Conservation (phyloP, 2,797 vertebrate species). For the Semaprochilodus insignis region DNA sequence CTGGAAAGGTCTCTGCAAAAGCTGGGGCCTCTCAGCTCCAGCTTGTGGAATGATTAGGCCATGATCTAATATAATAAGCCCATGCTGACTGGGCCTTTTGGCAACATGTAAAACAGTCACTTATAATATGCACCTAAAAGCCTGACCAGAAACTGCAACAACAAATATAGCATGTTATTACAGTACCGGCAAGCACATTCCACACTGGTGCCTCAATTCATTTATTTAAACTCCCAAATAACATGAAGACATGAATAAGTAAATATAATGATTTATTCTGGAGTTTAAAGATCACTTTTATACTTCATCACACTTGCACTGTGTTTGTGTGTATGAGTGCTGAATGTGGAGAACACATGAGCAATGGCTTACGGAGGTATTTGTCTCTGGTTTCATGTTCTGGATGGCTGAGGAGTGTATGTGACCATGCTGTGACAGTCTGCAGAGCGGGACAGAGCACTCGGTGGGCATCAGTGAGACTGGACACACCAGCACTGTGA, state of each 20-base stretch:
- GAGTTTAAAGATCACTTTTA: neutral
- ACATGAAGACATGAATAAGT: neutral
- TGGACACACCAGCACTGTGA: neutral
- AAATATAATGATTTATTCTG: neutral
- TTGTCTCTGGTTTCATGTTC: slow-evolving; percentile 48
- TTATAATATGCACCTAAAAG: slow-evolving; percentile 5
- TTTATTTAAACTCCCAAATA: neutral
- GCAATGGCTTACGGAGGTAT: slow-evolving; percentile 18
- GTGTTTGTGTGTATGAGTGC: slow-evolving; percentile 1
- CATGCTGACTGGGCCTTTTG: slow-evolving; percentile 25
- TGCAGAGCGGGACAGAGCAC: neutral
- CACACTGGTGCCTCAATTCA: neutral
- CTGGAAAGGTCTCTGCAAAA: slow-evolving; percentile 55
- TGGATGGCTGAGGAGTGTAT: slow-evolving; percentile 5
- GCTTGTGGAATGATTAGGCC: slow-evolving; percentile 47
- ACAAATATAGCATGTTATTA: no score
- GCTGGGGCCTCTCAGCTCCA: slow-evolving; percentile 46
- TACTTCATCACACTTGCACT: neutral
- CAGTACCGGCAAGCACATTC: neutral
- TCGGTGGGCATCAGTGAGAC: slow-evolving; percentile 4
- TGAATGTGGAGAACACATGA: slow-evolving; percentile 13
- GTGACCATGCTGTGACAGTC: slow-evolving; percentile 26
- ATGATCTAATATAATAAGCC: slow-evolving; percentile 36
- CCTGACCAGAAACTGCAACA: no score
- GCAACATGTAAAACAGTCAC: neutral